Base-by-base conservation (phyloP, 1,140 invertebrate species). In the Drosophila burlai region DNA sequence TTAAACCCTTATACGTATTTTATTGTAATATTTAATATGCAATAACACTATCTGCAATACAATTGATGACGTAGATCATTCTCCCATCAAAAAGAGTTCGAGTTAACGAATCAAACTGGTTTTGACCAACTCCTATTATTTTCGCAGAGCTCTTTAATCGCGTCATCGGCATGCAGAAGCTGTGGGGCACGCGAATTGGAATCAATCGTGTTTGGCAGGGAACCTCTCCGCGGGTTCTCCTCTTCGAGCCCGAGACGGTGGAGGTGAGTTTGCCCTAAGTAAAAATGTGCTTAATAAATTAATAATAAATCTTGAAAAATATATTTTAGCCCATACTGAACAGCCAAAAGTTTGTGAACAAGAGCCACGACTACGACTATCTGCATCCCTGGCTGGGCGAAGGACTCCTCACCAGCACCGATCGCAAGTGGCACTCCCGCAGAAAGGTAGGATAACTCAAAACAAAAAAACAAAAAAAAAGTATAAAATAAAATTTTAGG, bases 381-480 rank as follows among this genome's bases (percentile, higher is more conserved):
- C 92, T 98, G n/a, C 94, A 95, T 73, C 95, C 95, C 11, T 97
- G 97, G 96, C 93, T 98, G 16, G 96, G 96, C 24, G 95, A 95
- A n/a, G 97, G 97, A 26, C 93, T 98, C 4, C 93, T 97, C 1
- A 96, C 96, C 24, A 95, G 95, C 83, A 93, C 93, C 76, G 95
- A 95, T 71, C 85, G 92, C 62, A 93, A 93, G 79, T 93, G 93
- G 93, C 93, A 92, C 68, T 85, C 91, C 7, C 85, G 91, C 76
- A 92, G 93, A 91, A 91, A 93, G 92, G 93, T 93, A 78, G n/a
- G 36, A 36, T 24, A 31, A 11, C 3, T 0, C 15, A 21, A 16
- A 36, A 24, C 34, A 16, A 24, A 38, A 38, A 24, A 34, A 1
- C 4, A n/a, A 36, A 11, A 21, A 21, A 13, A 24, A 54, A 36